Conservation (phyloP, 2,113 vertebrate genomes). For the Eurystomus gularis region DNA sequence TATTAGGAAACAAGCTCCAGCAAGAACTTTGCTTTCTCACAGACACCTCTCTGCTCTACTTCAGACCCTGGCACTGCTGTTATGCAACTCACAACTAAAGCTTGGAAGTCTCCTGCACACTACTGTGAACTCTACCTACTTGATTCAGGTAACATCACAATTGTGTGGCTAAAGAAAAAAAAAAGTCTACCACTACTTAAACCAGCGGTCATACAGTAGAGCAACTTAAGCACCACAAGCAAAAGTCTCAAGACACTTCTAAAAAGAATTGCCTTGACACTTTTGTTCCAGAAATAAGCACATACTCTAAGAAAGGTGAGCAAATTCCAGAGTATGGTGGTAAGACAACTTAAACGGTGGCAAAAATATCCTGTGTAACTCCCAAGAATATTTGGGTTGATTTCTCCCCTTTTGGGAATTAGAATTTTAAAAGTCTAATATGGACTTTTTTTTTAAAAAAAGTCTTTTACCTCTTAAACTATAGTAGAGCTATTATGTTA, state of each 20-base stretch:
- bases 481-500: neutral
- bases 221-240: neutral
- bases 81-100: neutral
- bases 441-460: neutral
- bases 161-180: neutral
- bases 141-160: neutral
- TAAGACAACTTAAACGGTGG: neutral
- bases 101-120: neutral
- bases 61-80: neutral
- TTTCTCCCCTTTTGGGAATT: neutral
- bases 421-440: neutral
- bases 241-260: neutral
- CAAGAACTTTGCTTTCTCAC: neutral
- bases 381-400: neutral
- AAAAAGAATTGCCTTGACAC: neutral
- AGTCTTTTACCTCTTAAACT: neutral
- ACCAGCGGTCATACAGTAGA: neutral
- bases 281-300: neutral
- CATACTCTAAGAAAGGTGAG: neutral
- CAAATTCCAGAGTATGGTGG: neutral
- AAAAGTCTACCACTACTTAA: neutral
- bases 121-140: neutral
- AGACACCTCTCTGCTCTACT: neutral
- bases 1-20: neutral
- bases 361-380: neutral